A percentile compares a stretch with the other conserved stretches of the same genome.
phyloP scores from a whole-genome alignment of 2,113 vertebrate genomes.

The rat (Rattus norvegicus) region DNA sequence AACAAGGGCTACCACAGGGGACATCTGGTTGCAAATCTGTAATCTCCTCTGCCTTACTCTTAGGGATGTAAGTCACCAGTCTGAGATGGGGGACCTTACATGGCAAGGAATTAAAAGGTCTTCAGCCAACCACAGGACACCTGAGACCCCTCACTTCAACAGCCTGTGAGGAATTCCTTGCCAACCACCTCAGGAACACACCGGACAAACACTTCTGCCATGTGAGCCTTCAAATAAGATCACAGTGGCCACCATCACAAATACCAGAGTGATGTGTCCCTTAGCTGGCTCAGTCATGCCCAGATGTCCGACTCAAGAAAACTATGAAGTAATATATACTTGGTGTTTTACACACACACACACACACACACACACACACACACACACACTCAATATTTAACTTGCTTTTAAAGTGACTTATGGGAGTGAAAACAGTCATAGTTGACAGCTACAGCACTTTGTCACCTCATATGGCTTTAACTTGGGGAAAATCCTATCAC shows the following conservation, averaged over 20 bases:
- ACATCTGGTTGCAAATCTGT: background rate
- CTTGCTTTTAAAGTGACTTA: conserved; percentile 45
- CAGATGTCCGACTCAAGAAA: conserved; percentile 12
- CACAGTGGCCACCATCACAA: background rate
- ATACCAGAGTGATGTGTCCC: background rate
- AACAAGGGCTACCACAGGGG: background rate
- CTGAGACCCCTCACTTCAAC: background rate
- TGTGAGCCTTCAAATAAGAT: background rate
- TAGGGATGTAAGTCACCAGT: background rate
- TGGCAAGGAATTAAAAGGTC: background rate
- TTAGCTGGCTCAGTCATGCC: background rate
- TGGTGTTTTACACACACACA: background rate
- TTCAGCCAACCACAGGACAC: background rate
- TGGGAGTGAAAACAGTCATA: background rate
- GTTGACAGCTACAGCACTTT: background rate
- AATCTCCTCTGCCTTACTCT: background rate
- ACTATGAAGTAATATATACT: background rate
- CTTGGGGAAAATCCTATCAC: background rate
- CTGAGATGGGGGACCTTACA: background rate
- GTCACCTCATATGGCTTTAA: background rate
- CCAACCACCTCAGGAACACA: background rate
- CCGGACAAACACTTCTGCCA: background rate
- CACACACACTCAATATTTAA: conserved; percentile 7
- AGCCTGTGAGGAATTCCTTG: background rate
- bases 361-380: background rate